Percentiles rank a stretch among this genome's conserved stretches.
Conservation (phyloP, 2,113 vertebrate genomes). For the Nestor notabilis region DNA sequence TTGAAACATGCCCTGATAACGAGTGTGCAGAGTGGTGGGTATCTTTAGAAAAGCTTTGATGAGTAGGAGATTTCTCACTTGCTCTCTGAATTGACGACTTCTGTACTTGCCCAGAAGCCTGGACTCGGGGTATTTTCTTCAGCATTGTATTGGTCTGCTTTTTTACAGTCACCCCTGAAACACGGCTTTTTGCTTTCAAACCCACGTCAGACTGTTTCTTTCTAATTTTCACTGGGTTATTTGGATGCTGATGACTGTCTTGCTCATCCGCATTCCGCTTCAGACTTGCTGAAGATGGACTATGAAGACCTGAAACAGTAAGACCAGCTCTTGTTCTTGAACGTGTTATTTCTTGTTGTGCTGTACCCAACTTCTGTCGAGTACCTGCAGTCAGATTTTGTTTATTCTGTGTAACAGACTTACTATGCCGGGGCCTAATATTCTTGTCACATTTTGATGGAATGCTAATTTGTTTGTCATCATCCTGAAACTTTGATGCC, state of each 20-base stretch:
- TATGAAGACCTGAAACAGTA: constrained; percentile 60
- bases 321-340: constrained; percentile 75
- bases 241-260: constrained; percentile 72
- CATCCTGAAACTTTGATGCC: constrained; percentile 32
- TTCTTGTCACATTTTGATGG: constrained; percentile 69
- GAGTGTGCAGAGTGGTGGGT: not conserved
- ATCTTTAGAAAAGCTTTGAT: constrained; percentile 68
- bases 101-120: constrained; percentile 39
- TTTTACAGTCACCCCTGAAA: constrained; percentile 62
- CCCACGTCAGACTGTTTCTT: constrained; percentile 77
- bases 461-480: constrained; percentile 29
- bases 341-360: constrained; percentile 39
- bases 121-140: constrained; percentile 65
- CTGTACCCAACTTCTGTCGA: constrained; percentile 31
- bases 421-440: constrained; percentile 51
- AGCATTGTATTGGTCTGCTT: constrained; percentile 55
- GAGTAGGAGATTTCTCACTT: constrained; percentile 65
- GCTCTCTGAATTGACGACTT: constrained; percentile 58
- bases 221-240: constrained; percentile 81
- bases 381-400: constrained; percentile 47
- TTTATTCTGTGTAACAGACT: constrained; percentile 53
- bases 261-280: constrained; percentile 78
- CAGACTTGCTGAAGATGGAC: constrained; percentile 58
- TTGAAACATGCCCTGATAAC: constrained; percentile 59
- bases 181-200: constrained; percentile 59